Base-by-base conservation (phyloP, 1,140 invertebrate species). In the Rhyzopertha dominica region DNA sequence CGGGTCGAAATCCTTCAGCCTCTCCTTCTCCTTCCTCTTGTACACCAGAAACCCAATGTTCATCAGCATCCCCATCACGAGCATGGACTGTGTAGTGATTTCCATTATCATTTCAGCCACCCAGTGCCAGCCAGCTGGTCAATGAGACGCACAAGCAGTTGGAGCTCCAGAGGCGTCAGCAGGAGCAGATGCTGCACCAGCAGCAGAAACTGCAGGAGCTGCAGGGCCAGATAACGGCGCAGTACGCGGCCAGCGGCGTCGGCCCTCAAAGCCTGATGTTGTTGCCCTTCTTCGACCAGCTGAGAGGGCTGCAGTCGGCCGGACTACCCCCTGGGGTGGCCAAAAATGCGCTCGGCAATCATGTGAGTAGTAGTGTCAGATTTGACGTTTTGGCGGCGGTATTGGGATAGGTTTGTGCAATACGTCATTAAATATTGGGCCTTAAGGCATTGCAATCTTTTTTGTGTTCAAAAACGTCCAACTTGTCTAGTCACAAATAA, bases 231-330 rank as follows among this genome's bases (percentile, higher is more conserved):
- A 60, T 66, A 34, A 55, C 55, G 17, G 61, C 65, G 8, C 63
- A 67, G 31, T 67, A 67, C 53, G 51, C 59, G 5, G 55, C 54
- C 32, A 41, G 49, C 16, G 60, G 59, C 7, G 54, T 62, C 5
- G 52, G 54, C n/a, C 51, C 53, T 12, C 66, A 68, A 46, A 66
- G 68, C 31, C 63, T 77, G 34, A 73, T 78, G 67, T 74, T 76
- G 45, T 60, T 78, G 25, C 76, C 76, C 9, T 69, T 78, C 41
- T 54, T 78, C 44, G 77, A 78, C 50, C 74, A 76, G 41, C 53
- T 74, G 9, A 59, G 70, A 40, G 65, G 61, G 20, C 40, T 66
- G 38, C 67, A 60, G 17, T 53, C 44, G 13, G 22, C 54, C 8
- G 48, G 31, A 23, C 42, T 56, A 25, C 52, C 58, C 10, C 51